Evolutionary conservation across 2,113 vertebrate genomes (phyloP).

Genomic region (Saccopteryx leptura): DNA sequence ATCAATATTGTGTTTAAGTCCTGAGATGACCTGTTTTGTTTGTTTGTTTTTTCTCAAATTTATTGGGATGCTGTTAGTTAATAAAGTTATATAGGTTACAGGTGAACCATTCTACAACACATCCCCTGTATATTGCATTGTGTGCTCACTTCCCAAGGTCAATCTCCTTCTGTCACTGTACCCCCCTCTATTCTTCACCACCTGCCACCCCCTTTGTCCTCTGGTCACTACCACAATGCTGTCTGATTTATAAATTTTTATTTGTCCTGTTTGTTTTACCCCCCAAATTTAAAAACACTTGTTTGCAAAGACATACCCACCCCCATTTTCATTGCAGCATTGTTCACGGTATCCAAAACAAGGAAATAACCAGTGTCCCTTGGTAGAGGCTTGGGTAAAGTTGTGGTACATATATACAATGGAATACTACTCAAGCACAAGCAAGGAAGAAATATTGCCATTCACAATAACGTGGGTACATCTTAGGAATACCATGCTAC

Average conservation of each 20-base stretch:
- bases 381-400: rapidly evolving
- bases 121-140: not conserved
- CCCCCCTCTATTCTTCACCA: not conserved
- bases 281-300: not conserved
- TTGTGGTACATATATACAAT: not conserved
- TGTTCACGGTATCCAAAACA: not conserved
- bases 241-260: not conserved
- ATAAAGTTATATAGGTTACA: not conserved
- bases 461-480: not conserved
- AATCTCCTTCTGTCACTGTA: not conserved
- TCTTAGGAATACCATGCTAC: not conserved
- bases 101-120: not conserved
- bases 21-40: not conserved
- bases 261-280: not conserved
- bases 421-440: not conserved
- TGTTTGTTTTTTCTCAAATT: not conserved
- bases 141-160: not conserved
- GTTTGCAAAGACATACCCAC: not conserved
- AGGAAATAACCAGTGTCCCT: not conserved
- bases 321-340: not conserved
- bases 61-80: not conserved
- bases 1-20: not conserved
- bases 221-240: not conserved
- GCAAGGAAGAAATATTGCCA: not conserved
- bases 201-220: not conserved